Conservation (phyloP, 1,140 invertebrate genomes). For the Drosophila ohnishii region DNA sequence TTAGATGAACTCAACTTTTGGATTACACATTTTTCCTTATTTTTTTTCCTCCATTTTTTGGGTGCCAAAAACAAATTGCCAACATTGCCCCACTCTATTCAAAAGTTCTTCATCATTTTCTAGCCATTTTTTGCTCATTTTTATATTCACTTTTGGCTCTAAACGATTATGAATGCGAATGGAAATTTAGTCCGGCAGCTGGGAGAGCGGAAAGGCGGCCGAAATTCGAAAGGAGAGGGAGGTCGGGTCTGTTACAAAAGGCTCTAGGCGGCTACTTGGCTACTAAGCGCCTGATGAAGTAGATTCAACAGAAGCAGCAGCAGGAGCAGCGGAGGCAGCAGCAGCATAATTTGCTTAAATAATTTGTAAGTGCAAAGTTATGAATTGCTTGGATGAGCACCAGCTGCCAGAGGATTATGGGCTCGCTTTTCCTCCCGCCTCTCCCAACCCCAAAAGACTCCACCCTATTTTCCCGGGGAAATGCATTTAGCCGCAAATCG, state of each 20-base stretch:
- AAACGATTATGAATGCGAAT: conserved; percentile 61
- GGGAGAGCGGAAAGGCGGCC: neutral
- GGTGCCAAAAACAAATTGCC: conserved; percentile 33
- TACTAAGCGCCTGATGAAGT: conserved; percentile 59
- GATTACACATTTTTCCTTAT: conserved; percentile 15
- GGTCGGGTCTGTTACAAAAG: conserved; percentile 32
- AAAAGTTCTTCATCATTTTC: conserved; percentile 40
- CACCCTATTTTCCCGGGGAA: conserved; percentile 6
- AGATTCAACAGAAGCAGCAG: conserved; percentile 14
- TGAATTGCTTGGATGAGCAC: conserved; percentile 51
- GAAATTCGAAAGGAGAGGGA: neutral
- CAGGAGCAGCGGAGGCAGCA: neutral
- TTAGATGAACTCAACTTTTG: conserved; percentile 47
- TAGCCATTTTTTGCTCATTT: conserved; percentile 21
- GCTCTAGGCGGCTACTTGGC: conserved; percentile 30
- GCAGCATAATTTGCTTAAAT: conserved; percentile 61
- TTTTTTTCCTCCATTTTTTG: neutral
- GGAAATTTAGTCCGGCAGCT: conserved; percentile 20
- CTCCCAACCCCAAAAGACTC: neutral
- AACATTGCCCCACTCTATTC: conserved; percentile 7
- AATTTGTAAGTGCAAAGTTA: conserved; percentile 65
- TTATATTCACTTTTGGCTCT: conserved; percentile 41
- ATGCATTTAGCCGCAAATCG: conserved; percentile 47
- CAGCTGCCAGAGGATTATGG: conserved; percentile 27
- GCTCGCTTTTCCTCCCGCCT: neutral